Base-by-base conservation (phyloP, 2,888 invertebrate species). In the Tenthredo amoena region DNA sequence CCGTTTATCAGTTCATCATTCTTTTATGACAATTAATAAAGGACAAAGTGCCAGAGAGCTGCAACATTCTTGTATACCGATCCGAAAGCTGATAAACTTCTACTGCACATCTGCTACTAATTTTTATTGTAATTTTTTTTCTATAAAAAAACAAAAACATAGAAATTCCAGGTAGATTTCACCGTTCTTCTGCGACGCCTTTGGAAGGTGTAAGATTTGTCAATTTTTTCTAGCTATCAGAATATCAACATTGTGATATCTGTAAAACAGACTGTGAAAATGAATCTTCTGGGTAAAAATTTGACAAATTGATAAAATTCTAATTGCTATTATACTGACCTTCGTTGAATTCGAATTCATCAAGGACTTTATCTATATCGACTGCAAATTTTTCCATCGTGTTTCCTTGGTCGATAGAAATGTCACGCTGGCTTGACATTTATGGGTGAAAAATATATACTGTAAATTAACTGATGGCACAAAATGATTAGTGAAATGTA, bases 281-380 rank as follows among this genome's bases (percentile, higher is more conserved):
- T 50, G 7, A 10, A 37, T 37, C 1, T 5, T 43, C 0, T 12
- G 43, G 12, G 43, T 50, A 15, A 10, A 65, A 85, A 77, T 9
- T 72, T 10, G 40, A 40, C 40, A 5, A 0, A 18, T 40, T 72
- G 9, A 40, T 15, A 21, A 10, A 26, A 65, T 79, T 34, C 21
- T 72, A 15, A 26, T n/a, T 31, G 0, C 4, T 82, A 55, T 50
- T 21, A 43, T 50, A 85, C 87, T 89, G 91, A 94, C 94, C 94
- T 94, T 97, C 97, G 91, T 96, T 96, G 89, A 96, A 95, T 93
- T 98, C 97, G 91, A 98, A 96, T 92, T 97, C 97, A 93, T 98
- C 97, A 86, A 98, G 94, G 87, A 97, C 97, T 94, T 97, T 97
- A 93, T 98, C 97, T 91, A 98, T 95, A 94, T 98, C 97, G 87